phyloP scores from a whole-genome alignment of 2,888 invertebrate genomes.

The Branchellion lobata region DNA sequence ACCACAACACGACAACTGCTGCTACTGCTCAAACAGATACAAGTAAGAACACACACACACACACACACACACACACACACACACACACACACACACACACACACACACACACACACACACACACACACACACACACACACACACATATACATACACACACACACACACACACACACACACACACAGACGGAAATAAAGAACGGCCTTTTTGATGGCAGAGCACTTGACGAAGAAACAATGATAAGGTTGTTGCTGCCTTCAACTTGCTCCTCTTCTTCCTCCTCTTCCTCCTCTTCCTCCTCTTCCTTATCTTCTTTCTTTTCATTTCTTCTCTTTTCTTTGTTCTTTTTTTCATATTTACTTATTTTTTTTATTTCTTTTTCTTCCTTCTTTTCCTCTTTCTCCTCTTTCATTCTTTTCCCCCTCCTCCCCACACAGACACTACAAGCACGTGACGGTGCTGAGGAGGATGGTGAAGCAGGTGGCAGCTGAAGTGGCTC shows the following conservation, averaged over 20 bases:
- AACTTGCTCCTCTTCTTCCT: no score
- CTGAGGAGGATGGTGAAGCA: neutral
- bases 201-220: no score
- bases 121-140: constrained; percentile 21
- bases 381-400: neutral
- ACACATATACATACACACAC: constrained; percentile 23
- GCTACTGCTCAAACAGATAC: neutral
- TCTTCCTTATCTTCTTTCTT: no score
- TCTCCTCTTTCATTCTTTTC: neutral
- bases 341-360: no score
- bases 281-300: no score
- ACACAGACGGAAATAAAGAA: constrained; percentile 8
- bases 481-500: neutral
- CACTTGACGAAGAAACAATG: no score
- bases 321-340: no score
- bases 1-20: neutral
- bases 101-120: constrained; percentile 21
- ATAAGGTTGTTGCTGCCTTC: no score
- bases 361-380: no score
- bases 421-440: neutral
- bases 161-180: constrained; percentile 19
- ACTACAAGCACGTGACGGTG: neutral
- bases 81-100: constrained; percentile 7
- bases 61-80: constrained; percentile 23
- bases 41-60: neutral